Conservation (phyloP, 2,888 invertebrate species). For the Miltochrista miniata region DNA sequence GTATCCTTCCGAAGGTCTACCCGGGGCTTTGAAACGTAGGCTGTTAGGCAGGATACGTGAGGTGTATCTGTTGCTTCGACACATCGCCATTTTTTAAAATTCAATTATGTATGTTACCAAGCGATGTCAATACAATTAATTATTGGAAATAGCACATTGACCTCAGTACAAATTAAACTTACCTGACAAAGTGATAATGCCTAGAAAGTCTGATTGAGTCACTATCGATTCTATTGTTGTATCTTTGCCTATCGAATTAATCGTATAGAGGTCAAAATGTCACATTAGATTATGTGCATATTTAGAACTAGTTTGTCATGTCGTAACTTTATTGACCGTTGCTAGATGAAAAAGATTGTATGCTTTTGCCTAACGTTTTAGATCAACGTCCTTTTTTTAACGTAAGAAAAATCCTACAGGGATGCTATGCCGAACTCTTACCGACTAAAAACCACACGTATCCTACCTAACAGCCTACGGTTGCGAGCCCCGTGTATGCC, state of each 20-base stretch:
- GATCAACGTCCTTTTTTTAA: too few relatives aligned
- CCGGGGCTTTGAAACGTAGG: too few relatives aligned
- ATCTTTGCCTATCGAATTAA: constrained; percentile 30
- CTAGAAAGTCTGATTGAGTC: constrained; percentile 20
- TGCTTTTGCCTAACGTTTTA: too few relatives aligned
- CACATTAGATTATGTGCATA: constrained; percentile 32
- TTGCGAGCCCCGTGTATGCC: too few relatives aligned
- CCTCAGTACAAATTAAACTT: constrained; percentile 10
- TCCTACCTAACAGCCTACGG: too few relatives aligned
- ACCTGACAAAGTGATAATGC: constrained; percentile 16
- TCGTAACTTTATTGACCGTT: not conserved
- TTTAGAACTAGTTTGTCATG: not conserved
- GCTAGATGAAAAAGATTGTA: too few relatives aligned
- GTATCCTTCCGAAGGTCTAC: too few relatives aligned
- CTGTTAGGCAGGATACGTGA: too few relatives aligned
- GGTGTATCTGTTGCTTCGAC: too few relatives aligned
- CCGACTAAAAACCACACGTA: too few relatives aligned
- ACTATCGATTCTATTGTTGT: constrained; percentile 28
- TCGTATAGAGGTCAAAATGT: constrained; percentile 28
- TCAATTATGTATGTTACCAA: not conserved
- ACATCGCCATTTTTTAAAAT: not conserved
- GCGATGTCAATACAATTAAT: not conserved
- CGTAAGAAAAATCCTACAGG: too few relatives aligned
- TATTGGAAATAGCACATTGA: constrained; percentile 21
- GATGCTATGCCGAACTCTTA: too few relatives aligned